A percentile compares a stretch with the other conserved stretches of the same genome.
These are phyloP conservation scores for Ascaphus truei DNA, from an alignment of 2,113 vertebrate genomes.

Conservation along the genomic window DNA sequence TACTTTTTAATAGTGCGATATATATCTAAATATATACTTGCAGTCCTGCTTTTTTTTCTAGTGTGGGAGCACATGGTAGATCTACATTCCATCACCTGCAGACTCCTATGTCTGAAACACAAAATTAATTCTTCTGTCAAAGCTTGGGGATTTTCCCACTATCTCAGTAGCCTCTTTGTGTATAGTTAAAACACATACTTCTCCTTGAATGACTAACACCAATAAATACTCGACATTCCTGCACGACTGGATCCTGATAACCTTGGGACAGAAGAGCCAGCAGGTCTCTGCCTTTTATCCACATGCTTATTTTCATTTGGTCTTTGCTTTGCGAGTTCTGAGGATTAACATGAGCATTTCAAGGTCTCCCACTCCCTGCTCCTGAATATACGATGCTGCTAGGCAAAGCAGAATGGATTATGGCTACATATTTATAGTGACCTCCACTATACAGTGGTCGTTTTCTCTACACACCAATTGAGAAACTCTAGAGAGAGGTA, in stretches of 20 bases:
- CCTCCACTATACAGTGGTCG: background rate
- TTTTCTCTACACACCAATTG: no score
- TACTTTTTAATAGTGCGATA: no score
- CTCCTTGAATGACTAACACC: background rate
- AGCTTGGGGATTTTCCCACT: background rate
- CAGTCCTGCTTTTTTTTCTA: background rate
- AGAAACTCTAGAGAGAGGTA: no score
- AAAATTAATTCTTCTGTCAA: background rate
- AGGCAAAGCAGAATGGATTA: background rate
- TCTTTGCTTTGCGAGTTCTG: background rate
- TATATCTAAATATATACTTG: no score
- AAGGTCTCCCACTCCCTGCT: background rate
- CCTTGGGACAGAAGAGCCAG: constrained; percentile 18
- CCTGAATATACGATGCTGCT: background rate
- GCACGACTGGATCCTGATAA: constrained; percentile 16
- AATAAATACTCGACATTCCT: constrained; percentile 30
- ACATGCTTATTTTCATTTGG: constrained; percentile 9
- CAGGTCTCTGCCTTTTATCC: constrained; percentile 4
- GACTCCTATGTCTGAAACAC: background rate
- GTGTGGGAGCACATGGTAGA: background rate
- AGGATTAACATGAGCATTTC: background rate
- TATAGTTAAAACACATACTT: background rate
- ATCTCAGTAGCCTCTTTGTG: constrained; percentile 3
- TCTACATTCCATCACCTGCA: background rate
- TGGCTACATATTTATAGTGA: background rate